Conservation (phyloP, 2,113 vertebrate species). For the Tichodroma muraria region DNA sequence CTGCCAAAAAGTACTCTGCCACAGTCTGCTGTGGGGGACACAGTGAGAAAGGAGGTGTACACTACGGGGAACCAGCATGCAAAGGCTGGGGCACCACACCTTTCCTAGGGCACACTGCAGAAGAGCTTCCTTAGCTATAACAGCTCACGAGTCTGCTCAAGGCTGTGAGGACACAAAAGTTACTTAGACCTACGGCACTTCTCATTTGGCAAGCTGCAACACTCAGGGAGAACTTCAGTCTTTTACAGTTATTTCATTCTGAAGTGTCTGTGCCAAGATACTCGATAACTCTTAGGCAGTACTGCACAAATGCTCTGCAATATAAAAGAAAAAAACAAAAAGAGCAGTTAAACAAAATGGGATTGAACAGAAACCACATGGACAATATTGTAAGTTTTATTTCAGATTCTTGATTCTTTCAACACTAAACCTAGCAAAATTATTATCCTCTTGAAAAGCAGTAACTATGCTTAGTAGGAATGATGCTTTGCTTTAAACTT, state of each 20-base stretch:
- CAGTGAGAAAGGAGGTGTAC: background rate
- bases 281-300: background rate
- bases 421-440: background rate
- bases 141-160: background rate
- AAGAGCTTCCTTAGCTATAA: background rate
- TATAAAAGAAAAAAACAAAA: background rate
- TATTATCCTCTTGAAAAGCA: background rate
- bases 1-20: too few relatives aligned
- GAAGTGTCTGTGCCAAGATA: background rate
- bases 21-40: background rate
- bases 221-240: background rate
- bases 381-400: background rate
- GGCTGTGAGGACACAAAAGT: background rate
- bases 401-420: background rate
- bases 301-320: background rate
- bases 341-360: background rate
- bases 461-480: background rate
- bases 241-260: background rate
- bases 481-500: background rate
- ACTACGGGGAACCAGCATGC: rapidly evolving
- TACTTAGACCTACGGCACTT: background rate
- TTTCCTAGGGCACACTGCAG: background rate
- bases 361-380: background rate
- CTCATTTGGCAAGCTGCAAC: background rate
- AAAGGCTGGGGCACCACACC: background rate